A percentile compares a stretch with the other conserved stretches of the same genome.
Evolutionary conservation across 2,113 vertebrate species (phyloP).

Genomic region (Aphelocoma coerulescens): DNA sequence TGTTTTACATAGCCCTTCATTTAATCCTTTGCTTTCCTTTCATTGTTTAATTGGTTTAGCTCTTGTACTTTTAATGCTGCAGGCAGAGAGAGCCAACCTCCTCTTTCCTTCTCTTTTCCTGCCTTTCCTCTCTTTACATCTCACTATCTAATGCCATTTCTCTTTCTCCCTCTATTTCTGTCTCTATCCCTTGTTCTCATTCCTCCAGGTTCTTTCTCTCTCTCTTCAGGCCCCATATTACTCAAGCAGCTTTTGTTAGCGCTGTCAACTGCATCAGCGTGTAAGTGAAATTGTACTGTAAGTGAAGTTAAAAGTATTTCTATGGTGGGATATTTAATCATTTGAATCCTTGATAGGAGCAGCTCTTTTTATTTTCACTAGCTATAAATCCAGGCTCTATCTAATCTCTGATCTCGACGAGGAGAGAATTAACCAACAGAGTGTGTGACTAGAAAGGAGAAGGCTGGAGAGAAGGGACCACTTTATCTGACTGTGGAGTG

Average conservation of each 20-base stretch:
- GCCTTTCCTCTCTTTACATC: conserved; percentile 28
- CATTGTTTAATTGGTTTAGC: conserved; percentile 65
- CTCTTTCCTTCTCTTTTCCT: not conserved
- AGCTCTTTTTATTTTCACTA: conserved; percentile 68
- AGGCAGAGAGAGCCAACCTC: not conserved
- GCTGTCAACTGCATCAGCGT: conserved; percentile 48
- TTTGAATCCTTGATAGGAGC: conserved; percentile 72
- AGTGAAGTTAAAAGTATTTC: conserved; percentile 73
- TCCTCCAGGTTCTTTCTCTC: not conserved
- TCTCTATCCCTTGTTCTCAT: conserved; percentile 6
- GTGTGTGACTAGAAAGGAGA: conserved; percentile 69
- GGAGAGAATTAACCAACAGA: conserved; percentile 66
- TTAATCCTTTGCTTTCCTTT: conserved; percentile 65
- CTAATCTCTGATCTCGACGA: conserved; percentile 71
- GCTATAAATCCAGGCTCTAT: conserved; percentile 73
- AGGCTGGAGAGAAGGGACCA: conserved; percentile 48
- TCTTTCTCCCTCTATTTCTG: conserved; percentile 26
- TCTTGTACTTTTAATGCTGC: conserved; percentile 52
- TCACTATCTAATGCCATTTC: conserved; percentile 28
- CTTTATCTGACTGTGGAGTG: conserved; percentile 49
- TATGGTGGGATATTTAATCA: conserved; percentile 73
- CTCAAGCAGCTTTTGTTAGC: conserved; percentile 60
- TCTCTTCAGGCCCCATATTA: conserved; percentile 51
- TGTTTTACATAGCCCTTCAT: conserved; percentile 63
- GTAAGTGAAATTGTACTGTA: conserved; percentile 70